phyloP scores from a whole-genome alignment of 2,113 vertebrate genomes.

The Psephotus haematonotus region DNA sequence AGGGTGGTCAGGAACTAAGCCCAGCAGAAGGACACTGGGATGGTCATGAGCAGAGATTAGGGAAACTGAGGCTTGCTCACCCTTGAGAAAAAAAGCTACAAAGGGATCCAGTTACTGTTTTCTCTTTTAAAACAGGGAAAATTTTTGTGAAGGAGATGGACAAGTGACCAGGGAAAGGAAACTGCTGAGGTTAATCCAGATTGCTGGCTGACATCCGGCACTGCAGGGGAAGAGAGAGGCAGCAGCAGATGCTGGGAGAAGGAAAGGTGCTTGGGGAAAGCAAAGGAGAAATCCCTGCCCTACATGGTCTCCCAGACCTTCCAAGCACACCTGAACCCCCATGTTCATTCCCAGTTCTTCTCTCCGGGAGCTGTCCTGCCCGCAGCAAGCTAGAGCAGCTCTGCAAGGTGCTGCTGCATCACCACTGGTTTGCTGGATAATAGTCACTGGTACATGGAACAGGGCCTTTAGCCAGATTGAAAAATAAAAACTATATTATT shows the following conservation, averaged over 20 bases:
- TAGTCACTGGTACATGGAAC: fast-evolving
- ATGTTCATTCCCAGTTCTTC: not conserved
- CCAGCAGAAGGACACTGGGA: not conserved
- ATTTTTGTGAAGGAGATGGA: not conserved
- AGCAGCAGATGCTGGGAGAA: not conserved
- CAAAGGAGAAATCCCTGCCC: not conserved
- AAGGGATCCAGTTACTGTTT: not conserved
- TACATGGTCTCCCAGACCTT: not conserved
- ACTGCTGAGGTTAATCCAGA: not conserved
- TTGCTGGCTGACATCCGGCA: not conserved
- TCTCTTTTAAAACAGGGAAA: not conserved
- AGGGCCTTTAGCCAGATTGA: not conserved
- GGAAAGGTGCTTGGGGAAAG: no score
- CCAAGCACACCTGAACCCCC: not conserved
- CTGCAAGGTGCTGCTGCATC: not conserved
- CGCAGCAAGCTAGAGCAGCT: not conserved
- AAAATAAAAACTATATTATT: not conserved
- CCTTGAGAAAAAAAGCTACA: not conserved
- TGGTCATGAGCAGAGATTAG: not conserved
- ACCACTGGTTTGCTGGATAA: no score
- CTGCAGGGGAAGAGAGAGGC: not conserved
- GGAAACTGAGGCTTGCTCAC: not conserved
- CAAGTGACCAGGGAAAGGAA: not conserved
- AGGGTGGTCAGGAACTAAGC: not conserved
- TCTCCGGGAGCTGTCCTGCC: not conserved